Base-by-base conservation (phyloP, 2,888 invertebrate species). In the Sesia apiformis region DNA sequence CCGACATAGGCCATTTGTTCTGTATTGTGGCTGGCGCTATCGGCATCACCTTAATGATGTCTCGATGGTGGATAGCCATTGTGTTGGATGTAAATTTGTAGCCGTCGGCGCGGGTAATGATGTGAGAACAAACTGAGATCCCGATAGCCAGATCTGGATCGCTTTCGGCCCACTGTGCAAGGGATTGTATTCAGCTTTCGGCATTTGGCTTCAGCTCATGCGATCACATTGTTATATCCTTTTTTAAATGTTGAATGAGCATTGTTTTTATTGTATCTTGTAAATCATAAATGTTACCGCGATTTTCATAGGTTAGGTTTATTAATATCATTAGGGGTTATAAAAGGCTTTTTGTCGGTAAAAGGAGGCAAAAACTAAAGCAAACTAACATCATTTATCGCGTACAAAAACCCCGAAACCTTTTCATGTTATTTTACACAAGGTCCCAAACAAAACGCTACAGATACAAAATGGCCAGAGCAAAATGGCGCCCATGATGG, bases 1-100 rank as follows among this genome's bases (percentile, higher is more conserved):
- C 52, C 56, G 63, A 64, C 64, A 66, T 84, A 71, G 66, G 70
- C 62, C 74, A 68, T 81, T 84, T 68, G 63, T 64, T 62, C 58
- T 62, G 72, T 61, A 67, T 63, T 61, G 67, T 63, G 70, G 69
- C 78, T 83, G 88, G 88, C 88, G 88, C 88, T 89, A 88, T 89
- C 88, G 84, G 86, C 87, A 89, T 89, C 88, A 89, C 89, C 87
- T 88, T 89, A 89, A 89, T 89, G 89, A 89, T 89, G 88, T 88
- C 88, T 87, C 87, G 89, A 89, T 88, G 87, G 84, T 84, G 88
- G 87, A 89, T 88, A 87, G 86, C 88, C 87, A 89, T 89, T 88
- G 89, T 89, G 88, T 83, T 84, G 87, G 88, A 88, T 89, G 88
- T 88, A 89, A 89, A 88, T 88, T 88, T 89, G 89, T 89, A 87